Conservation (phyloP, 2,113 vertebrate genomes). For the Mormyrus iriodes region DNA sequence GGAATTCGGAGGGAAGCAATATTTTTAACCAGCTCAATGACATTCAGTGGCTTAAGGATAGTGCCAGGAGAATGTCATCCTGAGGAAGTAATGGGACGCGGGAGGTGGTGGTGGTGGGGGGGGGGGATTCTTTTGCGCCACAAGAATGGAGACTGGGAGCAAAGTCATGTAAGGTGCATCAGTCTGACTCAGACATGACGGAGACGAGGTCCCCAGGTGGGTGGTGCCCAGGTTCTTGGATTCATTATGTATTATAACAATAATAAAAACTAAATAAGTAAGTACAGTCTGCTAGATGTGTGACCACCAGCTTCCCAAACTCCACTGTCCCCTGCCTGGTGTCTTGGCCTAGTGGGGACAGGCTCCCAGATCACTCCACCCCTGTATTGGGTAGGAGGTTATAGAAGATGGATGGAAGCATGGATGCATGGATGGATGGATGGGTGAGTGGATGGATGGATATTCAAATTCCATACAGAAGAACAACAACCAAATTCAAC, state of each 20-base stretch:
- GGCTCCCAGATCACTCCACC: not conserved
- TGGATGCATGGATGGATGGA: not conserved
- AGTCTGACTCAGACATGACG: not conserved
- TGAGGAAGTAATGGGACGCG: not conserved
- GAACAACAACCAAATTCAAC: not conserved
- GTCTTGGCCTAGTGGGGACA: not conserved
- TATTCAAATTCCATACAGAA: not conserved
- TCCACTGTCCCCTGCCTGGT: not conserved
- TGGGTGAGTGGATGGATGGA: not conserved
- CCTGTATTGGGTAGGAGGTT: not conserved
- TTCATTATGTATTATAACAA: not conserved
- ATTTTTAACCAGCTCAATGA: constrained; percentile 37
- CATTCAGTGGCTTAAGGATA: constrained; percentile 20
- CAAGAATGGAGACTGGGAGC: not conserved
- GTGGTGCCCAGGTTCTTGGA: not conserved
- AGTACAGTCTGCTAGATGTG: not conserved
- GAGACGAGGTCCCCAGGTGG: not conserved
- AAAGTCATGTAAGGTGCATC: not conserved
- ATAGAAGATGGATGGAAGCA: not conserved
- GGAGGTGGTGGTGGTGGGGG: not conserved
- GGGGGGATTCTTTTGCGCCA: not conserved
- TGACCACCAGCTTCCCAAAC: not conserved
- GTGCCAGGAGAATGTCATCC: not conserved
- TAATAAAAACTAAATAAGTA: not conserved
- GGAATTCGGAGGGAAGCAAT: constrained; percentile 52